phyloP scores from a whole-genome alignment of 2,888 invertebrate genomes.

The Aspidiotus rigidus region DNA sequence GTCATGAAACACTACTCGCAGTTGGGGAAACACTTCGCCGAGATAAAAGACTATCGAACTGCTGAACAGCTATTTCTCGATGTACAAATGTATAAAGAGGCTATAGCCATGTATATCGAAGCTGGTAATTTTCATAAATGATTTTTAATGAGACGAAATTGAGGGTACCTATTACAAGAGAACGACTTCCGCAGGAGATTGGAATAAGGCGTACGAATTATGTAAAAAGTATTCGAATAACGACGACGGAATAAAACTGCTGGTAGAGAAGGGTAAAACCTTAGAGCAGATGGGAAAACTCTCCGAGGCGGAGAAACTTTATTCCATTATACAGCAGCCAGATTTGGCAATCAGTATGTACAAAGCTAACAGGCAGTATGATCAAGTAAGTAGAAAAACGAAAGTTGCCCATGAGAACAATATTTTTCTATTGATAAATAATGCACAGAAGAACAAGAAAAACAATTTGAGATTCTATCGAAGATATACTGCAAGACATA shows the following conservation, averaged over 20 bases:
- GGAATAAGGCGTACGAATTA: conserved; percentile 75
- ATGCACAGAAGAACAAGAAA: too few relatives aligned
- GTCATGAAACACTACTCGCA: conserved; percentile 69
- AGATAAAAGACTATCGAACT: conserved; percentile 70
- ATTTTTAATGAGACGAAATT: conserved; percentile 16
- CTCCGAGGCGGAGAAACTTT: conserved; percentile 86
- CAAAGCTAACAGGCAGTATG: conserved; percentile 73
- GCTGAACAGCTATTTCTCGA: conserved; percentile 79
- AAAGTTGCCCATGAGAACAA: background rate
- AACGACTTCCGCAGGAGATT: conserved; percentile 50
- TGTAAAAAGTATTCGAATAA: conserved; percentile 63
- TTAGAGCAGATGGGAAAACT: conserved; percentile 67
- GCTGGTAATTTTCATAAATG: conserved; percentile 45
- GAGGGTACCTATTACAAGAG: background rate
- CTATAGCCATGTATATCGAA: conserved; percentile 79
- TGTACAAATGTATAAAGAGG: conserved; percentile 72
- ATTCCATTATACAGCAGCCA: conserved; percentile 78
- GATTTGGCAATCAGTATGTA: conserved; percentile 98
- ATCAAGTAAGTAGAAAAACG: conserved; percentile 44
- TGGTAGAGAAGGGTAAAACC: conserved; percentile 70
- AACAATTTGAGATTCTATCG: too few relatives aligned
- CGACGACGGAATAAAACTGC: conserved; percentile 66
- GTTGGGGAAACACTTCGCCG: conserved; percentile 74
- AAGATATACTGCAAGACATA: too few relatives aligned
- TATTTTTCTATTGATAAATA: too few relatives aligned